Base-by-base conservation (phyloP, 2,888 invertebrate species). In the Lepidochitona cinerea region DNA sequence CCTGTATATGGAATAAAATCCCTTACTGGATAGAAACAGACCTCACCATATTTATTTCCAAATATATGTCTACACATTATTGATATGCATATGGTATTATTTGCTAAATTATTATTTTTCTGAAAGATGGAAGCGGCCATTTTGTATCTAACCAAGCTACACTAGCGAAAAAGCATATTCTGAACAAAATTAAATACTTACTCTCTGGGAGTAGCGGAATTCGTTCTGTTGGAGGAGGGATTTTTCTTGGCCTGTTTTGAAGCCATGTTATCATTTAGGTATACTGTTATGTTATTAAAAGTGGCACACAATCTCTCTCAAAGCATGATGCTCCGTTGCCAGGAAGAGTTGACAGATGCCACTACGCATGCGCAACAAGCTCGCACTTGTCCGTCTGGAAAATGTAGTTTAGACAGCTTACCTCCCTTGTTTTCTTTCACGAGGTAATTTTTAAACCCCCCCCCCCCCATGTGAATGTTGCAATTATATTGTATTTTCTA, bases 171-270 rank as follows among this genome's bases (percentile, higher is more conserved):
- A 66, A 72, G 14, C 41, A 70, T 37, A 68, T 59, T n/a, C 26
- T 23, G 18, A 9, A 3, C 18, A 18, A 29, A 14, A 64, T 32
- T 4, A 36, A 6, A 37, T 52, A 83, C 85, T 86, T 84, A 87
- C 87, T 87, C 86, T 79, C 85, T 84, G 29, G 84, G 85, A 26
- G 83, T 84, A 7, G 84, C 87, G 66, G 87, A 87, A 71, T 79
- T 84, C 65, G 85, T 82, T 76, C 87, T 75, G 70, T 83, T 85
- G 9, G 82, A 74, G 41, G 85, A 84, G 36, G 82, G 74, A 65
- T 82, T 84, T 77, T 85, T 87, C 81, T 85, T 87, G 54, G 84
- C 79, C 54, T 75, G 81, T 73, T 84, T 86, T 41, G 83, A 79
- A 68, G 85, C 83, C 86, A 86, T 84, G 35, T 35, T 36, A 1